Conservation (phyloP, 2,888 invertebrate species). For the Agapetus fuscipes region DNA sequence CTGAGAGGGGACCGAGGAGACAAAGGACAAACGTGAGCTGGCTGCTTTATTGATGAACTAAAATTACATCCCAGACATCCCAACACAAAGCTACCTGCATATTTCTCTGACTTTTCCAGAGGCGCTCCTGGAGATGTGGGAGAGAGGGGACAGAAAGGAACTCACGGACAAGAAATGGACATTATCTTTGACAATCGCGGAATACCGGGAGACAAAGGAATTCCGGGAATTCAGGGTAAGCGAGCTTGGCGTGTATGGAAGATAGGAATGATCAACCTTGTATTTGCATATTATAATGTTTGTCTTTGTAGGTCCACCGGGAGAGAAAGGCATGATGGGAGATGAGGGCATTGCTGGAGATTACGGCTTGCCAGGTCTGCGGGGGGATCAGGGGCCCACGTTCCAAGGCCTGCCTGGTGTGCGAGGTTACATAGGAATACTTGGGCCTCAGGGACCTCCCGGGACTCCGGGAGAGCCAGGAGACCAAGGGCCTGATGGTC, state of each 20-base stretch:
- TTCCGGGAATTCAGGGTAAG: no score
- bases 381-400: constrained; percentile 40
- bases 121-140: not conserved
- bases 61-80: no score
- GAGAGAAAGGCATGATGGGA: constrained; percentile 7
- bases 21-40: constrained; percentile 29
- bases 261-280: no score
- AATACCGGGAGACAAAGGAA: constrained; percentile 32
- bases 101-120: constrained; percentile 21
- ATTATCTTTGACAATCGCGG: constrained; percentile 24
- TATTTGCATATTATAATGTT: no score
- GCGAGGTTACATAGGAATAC: constrained; percentile 58
- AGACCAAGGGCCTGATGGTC: constrained; percentile 36
- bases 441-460: constrained; percentile 52
- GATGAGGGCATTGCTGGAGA: constrained; percentile 12
- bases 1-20: constrained; percentile 28
- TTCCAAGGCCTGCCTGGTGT: constrained; percentile 46
- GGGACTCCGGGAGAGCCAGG: constrained; percentile 53
- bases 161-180: constrained; percentile 23
- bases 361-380: constrained; percentile 26
- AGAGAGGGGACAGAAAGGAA: not conserved
- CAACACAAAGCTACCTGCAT: no score
- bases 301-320: no score
- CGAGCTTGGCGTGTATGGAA: no score
- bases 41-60: no score